Evolutionary conservation across 2,797 vertebrate species (phyloP).

Genomic region (Phoxinus dragarum): DNA sequence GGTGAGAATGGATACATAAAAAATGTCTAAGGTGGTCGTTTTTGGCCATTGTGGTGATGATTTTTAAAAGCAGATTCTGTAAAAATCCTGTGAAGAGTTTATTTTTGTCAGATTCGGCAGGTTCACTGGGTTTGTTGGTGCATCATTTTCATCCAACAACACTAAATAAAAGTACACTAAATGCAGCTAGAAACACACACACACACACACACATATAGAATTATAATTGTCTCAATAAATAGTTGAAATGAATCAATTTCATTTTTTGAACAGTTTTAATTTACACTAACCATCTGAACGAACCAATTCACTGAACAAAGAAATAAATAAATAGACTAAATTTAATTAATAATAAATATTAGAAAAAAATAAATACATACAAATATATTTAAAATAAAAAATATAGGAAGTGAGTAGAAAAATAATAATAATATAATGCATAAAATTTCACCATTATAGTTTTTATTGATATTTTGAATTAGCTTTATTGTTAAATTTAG

Average conservation of each 20-base stretch:
- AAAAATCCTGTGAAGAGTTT: background rate
- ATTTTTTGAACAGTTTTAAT: background rate
- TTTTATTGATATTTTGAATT: background rate
- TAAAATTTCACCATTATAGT: background rate
- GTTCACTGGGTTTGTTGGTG: background rate
- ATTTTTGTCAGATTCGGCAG: background rate
- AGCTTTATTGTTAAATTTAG: background rate
- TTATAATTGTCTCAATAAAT: background rate
- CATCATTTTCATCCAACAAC: background rate
- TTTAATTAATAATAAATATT: background rate
- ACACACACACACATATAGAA: no score
- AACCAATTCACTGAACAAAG: background rate
- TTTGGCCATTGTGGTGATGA: background rate
- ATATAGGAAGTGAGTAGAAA: background rate
- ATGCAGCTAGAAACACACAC: background rate
- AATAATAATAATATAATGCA: background rate
- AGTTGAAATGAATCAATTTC: background rate
- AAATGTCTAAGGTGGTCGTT: background rate
- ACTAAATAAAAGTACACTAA: background rate
- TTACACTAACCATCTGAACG: background rate
- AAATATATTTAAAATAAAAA: background rate
- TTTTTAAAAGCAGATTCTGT: background rate
- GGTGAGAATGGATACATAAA: conserved; percentile 69
- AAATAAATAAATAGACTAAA: background rate
- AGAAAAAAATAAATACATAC: background rate